Evolutionary conservation across 2,888 invertebrate genomes (phyloP).

Genomic region (Molanna angustata): DNA sequence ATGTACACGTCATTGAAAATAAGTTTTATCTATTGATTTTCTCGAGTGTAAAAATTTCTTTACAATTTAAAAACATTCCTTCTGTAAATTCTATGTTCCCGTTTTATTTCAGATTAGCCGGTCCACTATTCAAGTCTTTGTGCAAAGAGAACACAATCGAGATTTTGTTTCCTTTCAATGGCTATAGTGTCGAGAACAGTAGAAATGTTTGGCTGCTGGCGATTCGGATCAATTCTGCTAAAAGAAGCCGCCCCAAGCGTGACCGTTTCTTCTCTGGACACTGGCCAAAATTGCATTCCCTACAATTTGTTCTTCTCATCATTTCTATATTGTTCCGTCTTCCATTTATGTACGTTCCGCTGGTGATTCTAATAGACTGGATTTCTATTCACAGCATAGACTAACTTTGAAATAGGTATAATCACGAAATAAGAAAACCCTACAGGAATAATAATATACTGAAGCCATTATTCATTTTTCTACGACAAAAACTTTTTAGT

Average conservation of each 20-base stretch:
- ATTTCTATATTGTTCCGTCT: no score
- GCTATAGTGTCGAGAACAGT: no score
- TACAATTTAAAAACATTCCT: no score
- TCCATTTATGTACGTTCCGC: neutral
- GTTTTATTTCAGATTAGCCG: no score
- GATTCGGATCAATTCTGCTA: neutral
- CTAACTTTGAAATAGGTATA: neutral
- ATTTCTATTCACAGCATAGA: neutral
- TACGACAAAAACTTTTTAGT: neutral
- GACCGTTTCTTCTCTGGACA: neutral
- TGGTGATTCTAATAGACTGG: neutral
- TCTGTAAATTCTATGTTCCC: no score
- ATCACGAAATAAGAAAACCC: neutral
- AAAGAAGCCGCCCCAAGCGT: neutral
- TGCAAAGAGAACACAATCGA: no score
- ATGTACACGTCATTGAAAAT: no score
- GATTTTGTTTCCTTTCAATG: no score
- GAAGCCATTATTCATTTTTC: neutral
- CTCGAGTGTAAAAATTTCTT: no score
- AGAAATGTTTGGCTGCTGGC: no score
- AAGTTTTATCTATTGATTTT: no score
- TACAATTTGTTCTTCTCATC: neutral
- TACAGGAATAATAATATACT: neutral
- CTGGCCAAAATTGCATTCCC: neutral
- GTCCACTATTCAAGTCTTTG: no score